Base-by-base conservation (phyloP, 2,797 vertebrate species). In the Coilia nasus region DNA sequence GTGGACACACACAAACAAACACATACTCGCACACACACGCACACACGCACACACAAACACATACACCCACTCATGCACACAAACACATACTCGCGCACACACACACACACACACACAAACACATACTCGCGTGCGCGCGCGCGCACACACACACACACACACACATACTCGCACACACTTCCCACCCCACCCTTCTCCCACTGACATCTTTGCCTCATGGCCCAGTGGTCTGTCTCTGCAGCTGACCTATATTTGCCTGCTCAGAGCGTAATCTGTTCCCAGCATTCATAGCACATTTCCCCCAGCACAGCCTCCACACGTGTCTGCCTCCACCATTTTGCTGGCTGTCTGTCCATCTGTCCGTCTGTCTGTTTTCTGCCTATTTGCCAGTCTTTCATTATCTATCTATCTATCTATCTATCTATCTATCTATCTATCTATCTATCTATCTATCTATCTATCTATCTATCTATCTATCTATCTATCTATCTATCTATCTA, bases 181-280 rank as follows among this genome's bases (percentile, higher is more conserved):
- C 57, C 67, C 21, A 67, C 71, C 44, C 57, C 31, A 14, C 62
- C 82, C 35, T 35, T 50, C 60, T 14, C 67, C 64, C 47, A 19
- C 28, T 62, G 28, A 46, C 54, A 14, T 21, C 56, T n/a, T 35
- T 71, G 84, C 84, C 83, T 90, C 88, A 50, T 88, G 86, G 57
- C 56, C 14, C 71, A 78, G 71, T 78, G 71, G 71, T 56, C 54
- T 67, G 86, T 88, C 81, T 91, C 84, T 88, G 86, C 82, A 57
- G 82, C 83, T 87, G 93, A 93, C 92, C 93, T 92, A 94, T 85
- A 92, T 94, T 81, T 90, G 90, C 88, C 19, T 19, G 87, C 89
- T 88, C 75, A 25, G 84, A 82, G 83, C 86, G 11, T 84, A 85
- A 88, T 85, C 83, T 67, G 75, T 86, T 84, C 75, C 54, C 11